Conservation (phyloP, 2,888 invertebrate species). For the Apotomis turbidana region DNA sequence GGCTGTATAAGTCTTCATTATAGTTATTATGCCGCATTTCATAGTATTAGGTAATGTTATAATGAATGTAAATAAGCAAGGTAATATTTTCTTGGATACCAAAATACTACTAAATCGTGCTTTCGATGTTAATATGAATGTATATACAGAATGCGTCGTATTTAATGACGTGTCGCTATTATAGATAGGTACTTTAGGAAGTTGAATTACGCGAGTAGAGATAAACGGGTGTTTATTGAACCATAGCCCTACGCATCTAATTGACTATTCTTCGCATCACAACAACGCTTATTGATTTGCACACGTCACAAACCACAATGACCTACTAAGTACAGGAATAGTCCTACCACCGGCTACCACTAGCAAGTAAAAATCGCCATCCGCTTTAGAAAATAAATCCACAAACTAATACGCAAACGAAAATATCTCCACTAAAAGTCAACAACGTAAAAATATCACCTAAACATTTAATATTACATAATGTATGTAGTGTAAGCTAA, state of each 20-base stretch:
- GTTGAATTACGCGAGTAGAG: constrained; percentile 17
- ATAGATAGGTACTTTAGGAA: neutral
- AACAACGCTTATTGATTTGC: constrained; percentile 17
- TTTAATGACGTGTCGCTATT: neutral
- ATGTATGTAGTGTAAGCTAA: constrained; percentile 26
- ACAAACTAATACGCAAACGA: constrained; percentile 10
- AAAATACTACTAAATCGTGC: constrained; percentile 18
- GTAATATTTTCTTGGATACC: constrained; percentile 20
- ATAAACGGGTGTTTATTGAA: constrained; percentile 19
- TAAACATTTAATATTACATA: constrained; percentile 25
- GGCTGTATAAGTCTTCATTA: no score
- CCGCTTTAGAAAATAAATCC: constrained; percentile 11
- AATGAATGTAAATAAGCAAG: constrained; percentile 11
- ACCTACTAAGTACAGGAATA: constrained; percentile 24
- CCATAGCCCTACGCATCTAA: constrained; percentile 28
- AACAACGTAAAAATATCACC: constrained; percentile 31
- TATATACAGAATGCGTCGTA: constrained; percentile 25
- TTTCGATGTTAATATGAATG: constrained; percentile 3
- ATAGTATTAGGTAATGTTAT: constrained; percentile 1
- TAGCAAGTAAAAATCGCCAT: constrained; percentile 9
- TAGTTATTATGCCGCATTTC: constrained; percentile 7
- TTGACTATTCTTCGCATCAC: constrained; percentile 37
- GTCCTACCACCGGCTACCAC: constrained; percentile 27
- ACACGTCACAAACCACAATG: constrained; percentile 30
- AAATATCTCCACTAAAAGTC: constrained; percentile 27